phyloP scores from a whole-genome alignment of 2,797 vertebrate species.

The Intellagama lesueurii region DNA sequence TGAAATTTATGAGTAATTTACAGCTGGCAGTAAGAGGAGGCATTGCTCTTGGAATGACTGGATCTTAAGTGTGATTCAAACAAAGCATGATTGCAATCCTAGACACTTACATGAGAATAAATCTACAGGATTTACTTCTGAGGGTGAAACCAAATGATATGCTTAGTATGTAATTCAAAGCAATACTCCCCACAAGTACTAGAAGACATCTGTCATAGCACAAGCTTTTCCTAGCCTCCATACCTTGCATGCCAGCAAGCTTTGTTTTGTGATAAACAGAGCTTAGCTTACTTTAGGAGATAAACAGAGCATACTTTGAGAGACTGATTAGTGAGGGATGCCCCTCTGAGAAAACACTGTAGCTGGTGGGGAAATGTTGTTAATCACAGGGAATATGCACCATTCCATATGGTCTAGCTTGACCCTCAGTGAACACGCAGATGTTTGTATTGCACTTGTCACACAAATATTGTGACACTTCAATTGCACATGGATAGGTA shows the following conservation, averaged over 20 bases:
- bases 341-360: too few species aligned
- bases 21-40: not conserved
- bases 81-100: not conserved
- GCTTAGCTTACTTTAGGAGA: too few species aligned
- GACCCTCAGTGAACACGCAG: too few species aligned
- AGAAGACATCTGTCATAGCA: too few species aligned
- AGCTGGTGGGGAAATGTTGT: too few species aligned
- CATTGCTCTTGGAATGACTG: not conserved
- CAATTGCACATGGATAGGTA: not conserved
- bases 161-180: not conserved
- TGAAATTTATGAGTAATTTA: not conserved
- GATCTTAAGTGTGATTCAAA: not conserved
- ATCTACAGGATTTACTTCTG: not conserved
- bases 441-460: not conserved
- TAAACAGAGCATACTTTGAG: too few species aligned
- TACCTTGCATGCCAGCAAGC: too few species aligned
- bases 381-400: not conserved
- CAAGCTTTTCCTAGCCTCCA: too few species aligned
- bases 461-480: not conserved
- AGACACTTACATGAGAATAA: not conserved
- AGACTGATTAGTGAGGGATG: too few species aligned
- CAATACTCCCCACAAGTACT: too few species aligned
- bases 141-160: not conserved
- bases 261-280: too few species aligned
- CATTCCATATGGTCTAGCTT: not conserved